phyloP scores from a whole-genome alignment of 2,797 vertebrate species.

The Pangasius larnaudii region DNA sequence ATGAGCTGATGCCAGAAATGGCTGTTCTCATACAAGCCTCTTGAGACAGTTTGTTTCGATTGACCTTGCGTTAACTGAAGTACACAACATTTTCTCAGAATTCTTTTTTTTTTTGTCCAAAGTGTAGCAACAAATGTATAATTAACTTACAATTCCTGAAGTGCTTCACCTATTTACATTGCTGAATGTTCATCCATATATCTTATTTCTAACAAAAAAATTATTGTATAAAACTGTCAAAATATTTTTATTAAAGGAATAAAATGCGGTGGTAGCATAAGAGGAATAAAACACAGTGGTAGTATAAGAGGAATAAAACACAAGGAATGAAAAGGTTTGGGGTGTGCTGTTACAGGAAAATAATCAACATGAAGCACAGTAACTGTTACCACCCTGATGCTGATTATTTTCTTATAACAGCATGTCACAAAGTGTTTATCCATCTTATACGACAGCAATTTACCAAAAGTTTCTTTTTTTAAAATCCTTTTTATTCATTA shows the following conservation, averaged over 20 bases:
- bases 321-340: background rate
- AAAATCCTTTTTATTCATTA: background rate
- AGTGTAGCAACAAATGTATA: too few relatives aligned
- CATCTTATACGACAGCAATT: background rate
- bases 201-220: background rate
- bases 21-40: slow-evolving; percentile 2
- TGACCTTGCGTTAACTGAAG: slow-evolving; percentile 12
- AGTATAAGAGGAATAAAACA: too few relatives aligned
- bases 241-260: background rate
- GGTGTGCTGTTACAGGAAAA: background rate
- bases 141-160: background rate
- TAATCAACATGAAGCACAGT: background rate
- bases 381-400: background rate
- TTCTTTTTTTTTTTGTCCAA: background rate
- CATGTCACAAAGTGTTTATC: background rate
- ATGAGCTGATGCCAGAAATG: slow-evolving; percentile 16
- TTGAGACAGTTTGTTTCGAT: slow-evolving; percentile 13
- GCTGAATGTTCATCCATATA: background rate
- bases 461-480: too few relatives aligned
- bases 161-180: background rate
- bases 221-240: background rate
- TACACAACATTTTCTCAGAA: background rate
- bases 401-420: background rate
- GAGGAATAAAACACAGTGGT: too few relatives aligned
- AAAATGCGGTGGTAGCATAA: too few relatives aligned